Evolutionary conservation across 1,140 invertebrate species (phyloP).

Genomic region (Zophobas morio): DNA sequence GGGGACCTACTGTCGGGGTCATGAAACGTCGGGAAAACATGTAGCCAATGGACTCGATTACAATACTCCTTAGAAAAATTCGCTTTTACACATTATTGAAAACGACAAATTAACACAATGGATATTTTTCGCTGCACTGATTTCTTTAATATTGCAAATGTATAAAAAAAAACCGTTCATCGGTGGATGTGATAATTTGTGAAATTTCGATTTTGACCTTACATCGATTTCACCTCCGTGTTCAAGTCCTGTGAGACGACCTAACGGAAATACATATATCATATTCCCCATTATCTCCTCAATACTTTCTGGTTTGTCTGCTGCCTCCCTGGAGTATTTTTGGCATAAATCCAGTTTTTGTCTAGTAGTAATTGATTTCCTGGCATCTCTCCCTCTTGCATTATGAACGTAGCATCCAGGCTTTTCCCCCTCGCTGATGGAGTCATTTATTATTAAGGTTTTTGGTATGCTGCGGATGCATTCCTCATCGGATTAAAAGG

Average conservation of each 20-base stretch:
- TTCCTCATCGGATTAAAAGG: slow-evolving; percentile 29
- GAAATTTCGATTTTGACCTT: background rate
- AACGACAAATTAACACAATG: background rate
- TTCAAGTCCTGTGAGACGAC: slow-evolving; percentile 4
- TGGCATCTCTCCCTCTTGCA: background rate
- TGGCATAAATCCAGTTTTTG: slow-evolving; percentile 15
- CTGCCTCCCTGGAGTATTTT: slow-evolving; percentile 1
- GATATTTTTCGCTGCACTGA: too few species aligned
- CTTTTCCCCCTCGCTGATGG: background rate
- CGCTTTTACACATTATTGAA: background rate
- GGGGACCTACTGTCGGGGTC: too few species aligned
- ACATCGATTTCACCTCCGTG: background rate
- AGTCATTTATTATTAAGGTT: slow-evolving; percentile 38
- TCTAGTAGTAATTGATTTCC: slow-evolving; percentile 23
- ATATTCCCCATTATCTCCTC: slow-evolving; percentile 21
- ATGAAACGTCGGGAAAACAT: too few species aligned
- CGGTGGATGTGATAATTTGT: background rate
- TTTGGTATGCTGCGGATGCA: slow-evolving; percentile 18
- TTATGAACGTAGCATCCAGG: slow-evolving; percentile 6
- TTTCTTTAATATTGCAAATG: too few species aligned
- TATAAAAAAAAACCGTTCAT: background rate
- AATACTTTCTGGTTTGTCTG: slow-evolving; percentile 21
- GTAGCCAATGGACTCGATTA: too few species aligned
- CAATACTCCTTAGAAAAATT: too few species aligned
- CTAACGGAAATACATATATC: slow-evolving; percentile 16